Percentiles rank a stretch among this genome's conserved stretches.
These are phyloP conservation scores for Pseudomyrmex dendroicus DNA, from an alignment of 1,140 invertebrate species.

Conservation along the genomic window DNA sequence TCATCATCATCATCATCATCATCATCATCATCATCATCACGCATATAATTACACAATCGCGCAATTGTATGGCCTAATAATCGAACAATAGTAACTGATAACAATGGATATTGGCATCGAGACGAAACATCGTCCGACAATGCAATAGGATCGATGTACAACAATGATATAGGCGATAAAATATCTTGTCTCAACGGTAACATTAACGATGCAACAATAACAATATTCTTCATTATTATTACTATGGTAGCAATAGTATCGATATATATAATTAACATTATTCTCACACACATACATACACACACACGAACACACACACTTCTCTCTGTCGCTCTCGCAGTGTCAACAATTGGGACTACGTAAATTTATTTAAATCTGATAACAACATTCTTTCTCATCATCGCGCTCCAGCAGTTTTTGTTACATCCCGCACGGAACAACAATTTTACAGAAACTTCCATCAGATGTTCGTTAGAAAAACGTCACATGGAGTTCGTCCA, in stretches of 20 bases:
- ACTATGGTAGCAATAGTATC: conserved; percentile 23
- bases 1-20: conserved; percentile 31
- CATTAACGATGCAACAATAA: conserved; percentile 58
- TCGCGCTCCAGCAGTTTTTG: background rate
- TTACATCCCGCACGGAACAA: background rate
- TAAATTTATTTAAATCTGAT: background rate
- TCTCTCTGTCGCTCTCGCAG: conserved; percentile 16
- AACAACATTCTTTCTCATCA: conserved; percentile 26
- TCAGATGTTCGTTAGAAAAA: too few relatives aligned
- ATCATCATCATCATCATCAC: background rate
- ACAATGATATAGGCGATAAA: conserved; percentile 51
- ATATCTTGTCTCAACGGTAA: conserved; percentile 44
- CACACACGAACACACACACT: background rate
- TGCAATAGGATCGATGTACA: background rate
- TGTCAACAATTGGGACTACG: conserved; percentile 52
- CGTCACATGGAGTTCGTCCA: too few relatives aligned
- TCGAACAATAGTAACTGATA: conserved; percentile 58
- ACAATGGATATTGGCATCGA: conserved; percentile 42
- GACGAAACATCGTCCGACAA: conserved; percentile 20
- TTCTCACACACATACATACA: background rate
- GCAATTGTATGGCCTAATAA: conserved; percentile 49
- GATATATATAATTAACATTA: conserved; percentile 49
- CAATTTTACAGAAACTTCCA: too few relatives aligned
- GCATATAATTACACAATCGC: conserved; percentile 45
- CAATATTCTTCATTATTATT: conserved; percentile 37